A percentile compares a stretch with the other conserved stretches of the same genome.
Conservation (phyloP, 2,113 vertebrate species). For the Corythoichthys haematopterus region DNA sequence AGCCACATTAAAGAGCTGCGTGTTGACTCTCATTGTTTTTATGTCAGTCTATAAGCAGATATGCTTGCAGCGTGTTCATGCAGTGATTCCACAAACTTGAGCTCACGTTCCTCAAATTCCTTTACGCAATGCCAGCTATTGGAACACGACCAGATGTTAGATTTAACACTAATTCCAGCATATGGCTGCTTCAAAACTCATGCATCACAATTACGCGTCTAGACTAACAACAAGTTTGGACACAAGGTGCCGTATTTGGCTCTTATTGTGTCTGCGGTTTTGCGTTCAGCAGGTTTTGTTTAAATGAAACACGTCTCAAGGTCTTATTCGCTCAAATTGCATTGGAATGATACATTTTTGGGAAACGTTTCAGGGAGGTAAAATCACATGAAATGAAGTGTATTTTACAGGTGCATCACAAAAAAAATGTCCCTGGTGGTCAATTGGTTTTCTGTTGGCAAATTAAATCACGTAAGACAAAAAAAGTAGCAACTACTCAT, state of each 20-base stretch:
- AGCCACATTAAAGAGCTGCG: neutral
- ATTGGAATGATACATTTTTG: neutral
- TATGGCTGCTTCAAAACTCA: slow-evolving; percentile 28
- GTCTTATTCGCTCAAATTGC: neutral
- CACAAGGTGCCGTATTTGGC: neutral
- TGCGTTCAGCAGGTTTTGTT: neutral
- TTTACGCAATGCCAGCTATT: slow-evolving; percentile 26
- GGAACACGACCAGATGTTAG: slow-evolving; percentile 22
- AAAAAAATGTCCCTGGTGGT: too few relatives aligned
- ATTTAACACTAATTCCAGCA: slow-evolving; percentile 26
- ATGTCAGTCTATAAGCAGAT: neutral
- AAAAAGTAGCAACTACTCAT: too few relatives aligned
- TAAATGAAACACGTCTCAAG: slow-evolving; percentile 16
- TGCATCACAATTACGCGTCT: slow-evolving; percentile 9
- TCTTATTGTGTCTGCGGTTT: slow-evolving; percentile 1
- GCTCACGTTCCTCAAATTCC: slow-evolving; percentile 24
- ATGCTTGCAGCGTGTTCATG: neutral
- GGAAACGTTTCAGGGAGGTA: too few relatives aligned
- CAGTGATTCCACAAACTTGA: slow-evolving; percentile 18
- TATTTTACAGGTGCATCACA: too few relatives aligned
- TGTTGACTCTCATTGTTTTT: neutral
- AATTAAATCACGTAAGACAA: too few relatives aligned
- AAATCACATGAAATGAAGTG: too few relatives aligned
- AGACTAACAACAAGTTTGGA: slow-evolving; percentile 12
- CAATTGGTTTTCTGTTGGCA: too few relatives aligned